These are phyloP conservation scores for Mellilla xanthometata DNA, from an alignment of 2,888 invertebrate genomes.

Conservation along the genomic window DNA sequence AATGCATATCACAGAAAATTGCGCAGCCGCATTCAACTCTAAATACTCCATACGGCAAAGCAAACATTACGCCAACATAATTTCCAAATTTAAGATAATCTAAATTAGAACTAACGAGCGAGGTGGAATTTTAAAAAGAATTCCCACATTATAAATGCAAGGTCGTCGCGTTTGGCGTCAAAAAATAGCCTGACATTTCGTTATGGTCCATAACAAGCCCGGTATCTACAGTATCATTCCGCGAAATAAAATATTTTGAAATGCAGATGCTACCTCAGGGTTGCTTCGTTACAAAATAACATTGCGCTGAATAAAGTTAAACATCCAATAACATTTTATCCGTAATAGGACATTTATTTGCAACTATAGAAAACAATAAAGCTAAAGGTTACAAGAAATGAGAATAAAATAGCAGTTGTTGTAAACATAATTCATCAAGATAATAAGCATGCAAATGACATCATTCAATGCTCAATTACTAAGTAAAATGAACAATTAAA, in stretches of 20 bases:
- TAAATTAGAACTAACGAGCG: constrained; percentile 57
- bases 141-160: constrained; percentile 71
- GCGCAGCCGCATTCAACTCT: constrained; percentile 30
- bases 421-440: too few species aligned
- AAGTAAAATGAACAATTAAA: constrained; percentile 14
- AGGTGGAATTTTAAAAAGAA: constrained; percentile 48
- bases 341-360: too few species aligned
- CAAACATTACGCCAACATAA: constrained; percentile 45
- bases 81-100: constrained; percentile 58
- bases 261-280: neutral
- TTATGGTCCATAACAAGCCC: constrained; percentile 13
- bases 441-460: too few species aligned
- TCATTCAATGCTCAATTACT: constrained; percentile 1
- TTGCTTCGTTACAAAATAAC: neutral
- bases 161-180: constrained; percentile 40
- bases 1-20: constrained; percentile 32
- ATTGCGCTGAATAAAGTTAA: neutral
- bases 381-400: too few species aligned
- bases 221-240: constrained; percentile 9
- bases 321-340: too few species aligned
- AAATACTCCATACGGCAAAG: constrained; percentile 38
- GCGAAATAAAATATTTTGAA: constrained; percentile 11
- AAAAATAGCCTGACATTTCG: constrained; percentile 31
- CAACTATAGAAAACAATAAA: too few species aligned
- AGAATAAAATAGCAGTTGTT: too few species aligned